Evolutionary conservation across 2,113 vertebrate species (phyloP), one percentile per base, ranked within the genome.

Genomic region (Vidua macroura): DNA sequence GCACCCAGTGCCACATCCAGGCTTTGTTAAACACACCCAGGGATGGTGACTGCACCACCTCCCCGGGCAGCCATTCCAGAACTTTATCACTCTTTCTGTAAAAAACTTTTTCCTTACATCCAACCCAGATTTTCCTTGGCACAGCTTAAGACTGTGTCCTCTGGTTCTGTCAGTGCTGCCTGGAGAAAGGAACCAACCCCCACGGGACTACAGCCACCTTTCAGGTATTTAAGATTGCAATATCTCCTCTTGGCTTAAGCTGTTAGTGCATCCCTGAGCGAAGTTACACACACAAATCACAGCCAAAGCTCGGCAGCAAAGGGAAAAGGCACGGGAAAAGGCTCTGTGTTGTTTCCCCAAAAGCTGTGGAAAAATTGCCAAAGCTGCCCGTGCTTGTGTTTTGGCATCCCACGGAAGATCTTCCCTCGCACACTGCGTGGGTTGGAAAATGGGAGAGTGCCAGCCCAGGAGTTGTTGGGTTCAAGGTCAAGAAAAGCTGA

Each of bases 401-500:
- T 30, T 56, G 74, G 41, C 37, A 56, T 76, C 46, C n/a, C 39
- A 16, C 5, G 4, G 73, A 51, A 25, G 18, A 83, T 73, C 37
- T 28, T 17, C 63, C 81, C 82, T 43, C 12, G 1, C 30, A 25
- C 63, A 1, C 23, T 13, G 30, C 5, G 2, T 4, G 10, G 35
- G 35, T 7, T 52, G 59, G 86, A 77, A 52, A 82, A 49, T 1
- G 7, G 53, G n/a, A 39, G 8, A 39, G 78, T 72, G 81, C 70
- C 78, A 83, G 37, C 31, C 52, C 66, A 37, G 46, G 78, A 73
- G 49, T 12, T 46, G 53, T 5, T 80, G 25, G 60, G 31, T 93
- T 92, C 72, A 94, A 90, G 90, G 94, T 91, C 75, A 83, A 48
- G 70, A 66, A 86, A 88, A 70, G 27, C 79, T 22, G 41, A 78